phyloP scores from a whole-genome alignment of 2,113 vertebrate species.

The rat (Rattus norvegicus) region GRCr8 NC_086029.1:37423501-37424000 shows the following conservation, averaged over 20 bases:
- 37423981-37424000: background rate
- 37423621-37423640: background rate
- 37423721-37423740: background rate
- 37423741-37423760: background rate
- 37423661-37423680: background rate
- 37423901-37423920: background rate
- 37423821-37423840: background rate
- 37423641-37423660: background rate
- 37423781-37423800: background rate
- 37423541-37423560: background rate
- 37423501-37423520: background rate
- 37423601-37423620: background rate
- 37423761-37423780: background rate
- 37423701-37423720: background rate
- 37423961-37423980: background rate
- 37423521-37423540: background rate
- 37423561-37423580: background rate
- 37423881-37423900: background rate
- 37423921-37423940: background rate
- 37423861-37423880: background rate
- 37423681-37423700: background rate
- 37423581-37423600: background rate
- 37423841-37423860: background rate
- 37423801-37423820: background rate
- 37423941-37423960: no score